phyloP scores from a whole-genome alignment of 2,113 vertebrate genomes.

The Dipodomys spectabilis region DNA sequence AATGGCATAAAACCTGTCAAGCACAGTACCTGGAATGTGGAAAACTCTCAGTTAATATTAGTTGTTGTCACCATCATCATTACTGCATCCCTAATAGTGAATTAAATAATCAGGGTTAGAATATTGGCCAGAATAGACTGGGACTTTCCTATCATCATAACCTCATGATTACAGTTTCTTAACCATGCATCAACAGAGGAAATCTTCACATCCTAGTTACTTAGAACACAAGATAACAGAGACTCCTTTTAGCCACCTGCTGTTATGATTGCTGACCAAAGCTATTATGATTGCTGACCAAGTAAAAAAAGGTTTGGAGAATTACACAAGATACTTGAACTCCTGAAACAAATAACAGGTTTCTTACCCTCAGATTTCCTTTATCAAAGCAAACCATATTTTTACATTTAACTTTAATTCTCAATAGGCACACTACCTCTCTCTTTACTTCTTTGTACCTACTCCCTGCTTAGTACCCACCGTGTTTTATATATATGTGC shows the following conservation, averaged over 20 bases:
- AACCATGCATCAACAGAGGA: not conserved
- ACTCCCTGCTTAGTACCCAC: not conserved
- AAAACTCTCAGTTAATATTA: not conserved
- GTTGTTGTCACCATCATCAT: not conserved
- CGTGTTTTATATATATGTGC: not conserved
- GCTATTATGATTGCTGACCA: not conserved
- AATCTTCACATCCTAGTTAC: not conserved
- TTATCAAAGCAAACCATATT: not conserved
- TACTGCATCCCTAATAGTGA: not conserved
- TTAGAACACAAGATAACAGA: not conserved
- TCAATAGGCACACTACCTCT: not conserved
- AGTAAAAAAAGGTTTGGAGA: not conserved
- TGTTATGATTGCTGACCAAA: not conserved
- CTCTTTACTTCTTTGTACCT: not conserved
- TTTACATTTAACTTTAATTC: not conserved
- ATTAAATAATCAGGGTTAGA: not conserved
- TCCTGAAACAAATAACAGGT: not conserved
- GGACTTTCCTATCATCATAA: not conserved
- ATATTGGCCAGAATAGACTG: not conserved
- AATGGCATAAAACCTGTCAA: not conserved
- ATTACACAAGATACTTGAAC: not conserved
- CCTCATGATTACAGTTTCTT: not conserved
- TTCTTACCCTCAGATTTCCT: slow-evolving; percentile 1
- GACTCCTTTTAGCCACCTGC: not conserved
- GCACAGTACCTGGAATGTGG: not conserved